Evolutionary conservation across 2,113 vertebrate species (phyloP), one percentile per base, ranked within the genome.

Genomic region (Oophaga pumilio): DNA sequence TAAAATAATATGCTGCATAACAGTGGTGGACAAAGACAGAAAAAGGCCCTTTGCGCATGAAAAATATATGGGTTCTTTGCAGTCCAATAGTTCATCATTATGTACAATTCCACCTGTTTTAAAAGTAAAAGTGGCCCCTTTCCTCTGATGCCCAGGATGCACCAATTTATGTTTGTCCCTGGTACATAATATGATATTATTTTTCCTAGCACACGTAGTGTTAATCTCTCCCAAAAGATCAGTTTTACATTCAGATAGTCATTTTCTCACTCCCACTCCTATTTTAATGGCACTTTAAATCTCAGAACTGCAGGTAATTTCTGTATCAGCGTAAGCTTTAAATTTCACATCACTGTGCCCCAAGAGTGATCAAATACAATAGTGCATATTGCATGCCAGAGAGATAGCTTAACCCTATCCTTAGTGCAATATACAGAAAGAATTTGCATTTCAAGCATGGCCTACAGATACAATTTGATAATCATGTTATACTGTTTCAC

Each of bases 141-240:
- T 4, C 1, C 33, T 43, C 33, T 43, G 1, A 5, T 43, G 33
- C 33, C 33, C 33, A 43, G 33, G 5, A 2, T 43, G 33, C 33
- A 43, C 33, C 33, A 43, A 43, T 43, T 43, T 43, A 43, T 43
- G 33, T 43, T 5, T 4, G 33, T 43, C 33, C 33, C 33, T 43
- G 33, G 33, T 43, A 4, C 33, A 43, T 2, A 43, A 43, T 43
- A 43, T 43, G 33, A 43, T 43, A 43, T 62, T 60, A 60, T 62
- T 62, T 49, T 7, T 74, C 18, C 17, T 17, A 20, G 71, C 2
- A 74, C 28, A 33, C 33, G 49, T 8, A 50, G 33, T n/a, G 49
- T 84, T 84, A 71, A 84, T 68, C 66, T 71, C 17, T 50, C 33
- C 60, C 49, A 82, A 49, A 43, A 82, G 20, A 13, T 22, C 60